Percentiles rank a stretch among this genome's conserved stretches.
Conservation (phyloP, 2,797 vertebrate species). For the Hapalemur alaotrensis region DNA sequence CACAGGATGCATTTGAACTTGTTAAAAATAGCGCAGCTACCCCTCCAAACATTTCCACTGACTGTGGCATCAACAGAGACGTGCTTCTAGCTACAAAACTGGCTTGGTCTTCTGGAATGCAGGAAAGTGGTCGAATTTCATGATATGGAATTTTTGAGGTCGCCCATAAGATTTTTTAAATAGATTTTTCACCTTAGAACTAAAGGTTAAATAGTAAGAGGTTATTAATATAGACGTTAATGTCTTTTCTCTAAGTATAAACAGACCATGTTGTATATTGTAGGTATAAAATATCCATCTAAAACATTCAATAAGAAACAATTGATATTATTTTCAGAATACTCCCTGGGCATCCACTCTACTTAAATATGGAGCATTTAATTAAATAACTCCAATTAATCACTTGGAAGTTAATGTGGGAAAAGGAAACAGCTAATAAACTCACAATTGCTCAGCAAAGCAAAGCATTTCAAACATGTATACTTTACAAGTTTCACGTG, state of each 20-base stretch:
- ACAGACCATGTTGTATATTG: background rate
- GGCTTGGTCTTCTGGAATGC: background rate
- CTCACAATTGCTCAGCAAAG: background rate
- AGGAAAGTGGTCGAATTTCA: background rate
- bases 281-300: background rate
- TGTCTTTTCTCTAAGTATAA: background rate
- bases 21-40: constrained; percentile 63
- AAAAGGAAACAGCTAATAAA: background rate
- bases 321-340: background rate
- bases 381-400: background rate
- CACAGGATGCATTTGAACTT: constrained; percentile 37
- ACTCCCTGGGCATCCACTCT: background rate
- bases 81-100: constrained; percentile 25
- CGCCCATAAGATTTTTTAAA: background rate
- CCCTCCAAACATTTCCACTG: constrained; percentile 50
- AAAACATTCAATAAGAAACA: constrained; percentile 28
- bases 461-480: background rate
- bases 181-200: background rate
- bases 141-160: background rate
- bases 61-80: constrained; percentile 13
- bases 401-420: background rate
- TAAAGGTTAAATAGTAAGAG: constrained; percentile 25
- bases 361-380: background rate
- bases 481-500: background rate
- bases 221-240: background rate